Evolutionary conservation across 2,797 vertebrate genomes (phyloP).

Genomic region (Anguilla pacifica): DNA sequence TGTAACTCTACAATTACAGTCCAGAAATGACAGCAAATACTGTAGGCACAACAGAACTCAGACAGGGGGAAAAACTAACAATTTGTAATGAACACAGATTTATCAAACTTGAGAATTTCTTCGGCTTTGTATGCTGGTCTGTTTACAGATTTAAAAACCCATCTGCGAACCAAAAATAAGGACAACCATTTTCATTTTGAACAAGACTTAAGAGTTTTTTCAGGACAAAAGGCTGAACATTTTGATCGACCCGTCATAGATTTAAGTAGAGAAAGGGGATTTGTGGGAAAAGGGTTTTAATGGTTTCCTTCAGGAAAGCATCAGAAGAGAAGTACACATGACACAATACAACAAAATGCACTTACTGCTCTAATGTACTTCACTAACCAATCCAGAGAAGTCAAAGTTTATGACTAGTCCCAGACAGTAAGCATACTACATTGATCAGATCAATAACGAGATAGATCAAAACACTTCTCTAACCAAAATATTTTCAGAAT

Average conservation of each 20-base stretch:
- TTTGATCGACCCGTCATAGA: neutral
- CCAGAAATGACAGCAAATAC: too few species aligned
- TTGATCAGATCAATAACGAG: neutral
- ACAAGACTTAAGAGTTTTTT: neutral
- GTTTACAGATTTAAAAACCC: too few species aligned
- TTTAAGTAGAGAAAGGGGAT: neutral
- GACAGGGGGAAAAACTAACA: neutral
- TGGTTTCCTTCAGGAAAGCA: neutral
- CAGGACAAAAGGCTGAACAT: neutral
- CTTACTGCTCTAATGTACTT: neutral
- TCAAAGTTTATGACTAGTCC: neutral
- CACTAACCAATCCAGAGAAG: neutral
- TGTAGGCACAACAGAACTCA: neutral
- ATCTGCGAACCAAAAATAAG: slow-evolving; percentile 1
- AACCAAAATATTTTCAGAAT: too few species aligned
- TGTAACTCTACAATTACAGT: neutral
- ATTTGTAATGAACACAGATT: neutral
- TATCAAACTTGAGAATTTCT: too few species aligned
- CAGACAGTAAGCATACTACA: neutral
- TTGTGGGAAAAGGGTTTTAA: neutral
- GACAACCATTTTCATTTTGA: neutral
- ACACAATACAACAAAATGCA: neutral
- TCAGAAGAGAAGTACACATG: neutral
- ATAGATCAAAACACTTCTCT: too few species aligned
- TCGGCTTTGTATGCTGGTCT: too few species aligned